Evolutionary conservation across 2,113 vertebrate genomes (phyloP).

Genomic region (Phylloscopus trochilus): DNA sequence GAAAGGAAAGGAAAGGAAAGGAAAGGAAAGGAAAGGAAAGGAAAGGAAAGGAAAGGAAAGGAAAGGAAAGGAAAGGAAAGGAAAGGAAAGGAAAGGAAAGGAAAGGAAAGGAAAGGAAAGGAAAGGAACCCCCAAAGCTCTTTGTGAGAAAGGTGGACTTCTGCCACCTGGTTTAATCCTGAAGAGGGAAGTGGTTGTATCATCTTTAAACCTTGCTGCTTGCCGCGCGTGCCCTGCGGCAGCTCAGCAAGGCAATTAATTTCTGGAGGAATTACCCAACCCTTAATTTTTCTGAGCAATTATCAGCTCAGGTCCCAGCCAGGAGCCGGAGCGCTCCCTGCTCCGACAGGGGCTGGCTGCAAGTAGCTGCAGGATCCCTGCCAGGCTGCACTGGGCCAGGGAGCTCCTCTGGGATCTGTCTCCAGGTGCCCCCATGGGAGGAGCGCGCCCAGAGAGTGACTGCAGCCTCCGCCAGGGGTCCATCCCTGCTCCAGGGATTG

Average conservation of each 20-base stretch:
- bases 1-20: too few species aligned
- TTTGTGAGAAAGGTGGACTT: background rate
- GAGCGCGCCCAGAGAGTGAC: background rate
- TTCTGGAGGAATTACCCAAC: conserved; percentile 61
- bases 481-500: background rate
- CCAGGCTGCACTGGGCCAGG: background rate
- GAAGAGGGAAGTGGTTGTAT: conserved; percentile 6
- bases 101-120: too few species aligned
- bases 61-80: background rate
- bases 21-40: background rate
- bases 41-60: background rate
- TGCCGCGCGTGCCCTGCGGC: conserved; percentile 1
- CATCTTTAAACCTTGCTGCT: background rate
- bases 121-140: background rate
- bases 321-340: conserved; percentile 25
- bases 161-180: background rate
- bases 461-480: background rate
- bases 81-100: too few species aligned
- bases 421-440: background rate
- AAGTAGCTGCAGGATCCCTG: conserved; percentile 60
- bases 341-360: conserved; percentile 7
- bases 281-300: conserved; percentile 68
- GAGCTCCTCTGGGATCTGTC: conserved; percentile 13
- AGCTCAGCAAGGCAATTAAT: conserved; percentile 48
- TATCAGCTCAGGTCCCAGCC: conserved; percentile 63